phyloP scores from a whole-genome alignment of 2,113 vertebrate genomes.

The Lepidothrix coronata region DNA sequence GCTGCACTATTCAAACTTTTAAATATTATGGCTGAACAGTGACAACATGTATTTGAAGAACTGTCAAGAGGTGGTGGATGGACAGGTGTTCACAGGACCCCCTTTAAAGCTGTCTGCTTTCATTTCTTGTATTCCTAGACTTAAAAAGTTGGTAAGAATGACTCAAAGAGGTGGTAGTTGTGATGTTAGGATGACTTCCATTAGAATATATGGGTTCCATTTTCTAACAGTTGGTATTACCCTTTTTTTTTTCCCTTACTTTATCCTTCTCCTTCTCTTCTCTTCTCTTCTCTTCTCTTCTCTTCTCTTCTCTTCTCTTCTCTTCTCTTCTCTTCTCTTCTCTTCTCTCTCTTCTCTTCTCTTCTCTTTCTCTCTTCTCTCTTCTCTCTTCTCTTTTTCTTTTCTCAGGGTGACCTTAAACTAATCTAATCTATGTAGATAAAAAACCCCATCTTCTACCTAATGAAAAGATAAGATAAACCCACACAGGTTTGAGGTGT shows the following conservation, averaged over 20 bases:
- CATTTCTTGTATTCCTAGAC: background rate
- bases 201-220: background rate
- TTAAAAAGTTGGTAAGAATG: background rate
- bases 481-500: background rate
- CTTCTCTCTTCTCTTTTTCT: too few species aligned
- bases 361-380: background rate
- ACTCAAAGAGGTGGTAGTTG: background rate
- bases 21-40: background rate
- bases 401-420: conserved; percentile 12
- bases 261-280: too few species aligned
- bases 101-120: background rate
- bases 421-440: conserved; percentile 31
- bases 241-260: background rate
- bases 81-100: background rate
- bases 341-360: too few species aligned
- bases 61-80: background rate
- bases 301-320: too few species aligned
- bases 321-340: too few species aligned
- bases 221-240: background rate
- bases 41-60: background rate
- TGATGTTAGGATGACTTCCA: background rate
- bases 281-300: background rate
- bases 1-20: background rate
- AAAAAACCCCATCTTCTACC: conserved; percentile 1
- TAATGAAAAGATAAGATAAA: conserved; percentile 46